These are phyloP conservation scores for Peromyscus nudipes DNA, from an alignment of 2,797 vertebrate genomes.

Conservation along the genomic window DNA sequence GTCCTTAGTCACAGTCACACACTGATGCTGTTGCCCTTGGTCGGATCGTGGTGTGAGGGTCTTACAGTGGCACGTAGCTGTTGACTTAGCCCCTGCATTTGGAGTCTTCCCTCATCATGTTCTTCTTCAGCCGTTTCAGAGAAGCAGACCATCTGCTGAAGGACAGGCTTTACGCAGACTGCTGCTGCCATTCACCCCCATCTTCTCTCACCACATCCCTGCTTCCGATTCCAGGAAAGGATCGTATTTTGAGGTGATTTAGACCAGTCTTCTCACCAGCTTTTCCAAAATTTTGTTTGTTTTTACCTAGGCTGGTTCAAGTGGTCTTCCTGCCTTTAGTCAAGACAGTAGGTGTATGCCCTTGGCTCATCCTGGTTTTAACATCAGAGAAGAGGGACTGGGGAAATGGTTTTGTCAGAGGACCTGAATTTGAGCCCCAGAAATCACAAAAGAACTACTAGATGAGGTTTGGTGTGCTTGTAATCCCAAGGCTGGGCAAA, in stretches of 20 bases:
- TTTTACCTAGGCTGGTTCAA: not conserved
- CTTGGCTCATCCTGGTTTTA: not conserved
- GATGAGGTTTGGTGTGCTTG: not conserved
- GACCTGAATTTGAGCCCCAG: not conserved
- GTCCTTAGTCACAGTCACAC: conserved; percentile 69
- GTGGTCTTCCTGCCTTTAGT: not conserved
- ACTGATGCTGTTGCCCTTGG: conserved; percentile 1
- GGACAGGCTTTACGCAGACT: conserved; percentile 42
- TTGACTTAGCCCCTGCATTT: not conserved
- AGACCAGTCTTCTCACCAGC: not conserved
- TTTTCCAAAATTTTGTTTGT: not conserved
- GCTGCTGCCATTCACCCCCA: not conserved
- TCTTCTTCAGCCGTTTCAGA: not conserved
- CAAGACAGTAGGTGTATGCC: not conserved
- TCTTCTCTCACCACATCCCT: no score
- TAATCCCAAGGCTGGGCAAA: not conserved
- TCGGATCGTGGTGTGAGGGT: conserved; percentile 2
- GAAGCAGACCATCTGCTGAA: not conserved
- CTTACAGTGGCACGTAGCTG: conserved; percentile 56
- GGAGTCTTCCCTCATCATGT: not conserved
- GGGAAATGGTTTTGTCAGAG: not conserved
- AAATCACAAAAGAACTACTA: not conserved
- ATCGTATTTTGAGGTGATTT: conserved; percentile 56
- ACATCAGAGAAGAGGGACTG: not conserved
- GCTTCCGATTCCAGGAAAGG: not conserved